A percentile compares a stretch with the other conserved stretches of the same genome.
These are phyloP conservation scores for Pangasianodon gigas DNA, from an alignment of 2,113 vertebrate genomes.

Conservation along the genomic window DNA sequence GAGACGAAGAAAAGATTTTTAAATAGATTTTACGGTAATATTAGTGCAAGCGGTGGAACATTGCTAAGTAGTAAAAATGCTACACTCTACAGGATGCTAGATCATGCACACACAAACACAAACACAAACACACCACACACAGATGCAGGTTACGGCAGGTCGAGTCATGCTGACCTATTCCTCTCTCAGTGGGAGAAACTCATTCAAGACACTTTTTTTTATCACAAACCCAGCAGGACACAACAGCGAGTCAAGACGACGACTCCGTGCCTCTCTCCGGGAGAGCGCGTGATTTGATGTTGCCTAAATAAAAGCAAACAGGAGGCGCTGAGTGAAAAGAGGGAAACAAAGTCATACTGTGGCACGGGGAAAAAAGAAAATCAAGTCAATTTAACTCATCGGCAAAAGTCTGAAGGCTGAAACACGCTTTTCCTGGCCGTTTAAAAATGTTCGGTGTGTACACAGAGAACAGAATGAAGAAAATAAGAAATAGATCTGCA, in stretches of 20 bases:
- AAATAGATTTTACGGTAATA: not conserved
- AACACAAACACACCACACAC: constrained; percentile 4
- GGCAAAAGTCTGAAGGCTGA: constrained; percentile 12
- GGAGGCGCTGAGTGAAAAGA: constrained; percentile 18
- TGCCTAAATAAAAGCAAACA: constrained; percentile 46
- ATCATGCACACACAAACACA: not conserved
- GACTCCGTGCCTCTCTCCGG: constrained; percentile 17
- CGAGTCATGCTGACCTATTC: constrained; percentile 34
- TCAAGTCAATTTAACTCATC: constrained; percentile 24
- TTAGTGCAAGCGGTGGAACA: not conserved
- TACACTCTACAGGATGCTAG: not conserved
- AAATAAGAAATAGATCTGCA: not conserved
- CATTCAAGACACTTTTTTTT: constrained; percentile 22
- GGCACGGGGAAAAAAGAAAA: not conserved
- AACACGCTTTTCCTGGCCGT: not conserved
- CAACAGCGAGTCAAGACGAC: constrained; percentile 1
- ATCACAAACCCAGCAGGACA: constrained; percentile 45
- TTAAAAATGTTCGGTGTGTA: not conserved
- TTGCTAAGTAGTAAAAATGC: constrained; percentile 1
- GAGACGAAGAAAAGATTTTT: not conserved
- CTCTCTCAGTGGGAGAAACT: constrained; percentile 35
- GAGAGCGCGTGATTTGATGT: constrained; percentile 46
- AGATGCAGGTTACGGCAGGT: not conserved
- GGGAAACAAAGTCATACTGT: constrained; percentile 1
- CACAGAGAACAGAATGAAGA: not conserved